phyloP scores from a whole-genome alignment of 2,797 vertebrate genomes.

The Esox masquinongy region DNA sequence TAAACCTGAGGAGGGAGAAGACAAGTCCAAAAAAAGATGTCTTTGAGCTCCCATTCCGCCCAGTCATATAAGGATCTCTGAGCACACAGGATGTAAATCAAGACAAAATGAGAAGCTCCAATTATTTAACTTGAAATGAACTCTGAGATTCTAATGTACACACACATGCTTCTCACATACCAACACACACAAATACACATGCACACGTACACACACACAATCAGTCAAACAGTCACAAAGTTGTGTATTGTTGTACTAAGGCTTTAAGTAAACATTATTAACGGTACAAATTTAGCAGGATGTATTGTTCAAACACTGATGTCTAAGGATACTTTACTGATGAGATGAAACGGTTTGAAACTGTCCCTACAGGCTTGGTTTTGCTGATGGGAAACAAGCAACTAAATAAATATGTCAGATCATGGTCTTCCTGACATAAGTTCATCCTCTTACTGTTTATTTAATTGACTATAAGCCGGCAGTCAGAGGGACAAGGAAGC shows the following conservation, averaged over 20 bases:
- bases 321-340: slow-evolving; percentile 64
- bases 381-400: slow-evolving; percentile 73
- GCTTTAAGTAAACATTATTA: slow-evolving; percentile 61
- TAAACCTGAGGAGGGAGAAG: slow-evolving; percentile 63
- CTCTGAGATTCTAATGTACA: slow-evolving; percentile 34
- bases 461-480: slow-evolving; percentile 47
- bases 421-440: slow-evolving; percentile 67
- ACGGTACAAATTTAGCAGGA: slow-evolving; percentile 53
- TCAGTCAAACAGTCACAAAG: slow-evolving; percentile 36
- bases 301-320: slow-evolving; percentile 64
- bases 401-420: slow-evolving; percentile 75
- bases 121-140: slow-evolving; percentile 41
- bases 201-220: slow-evolving; percentile 2
- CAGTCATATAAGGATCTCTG: slow-evolving; percentile 72
- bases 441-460: slow-evolving; percentile 74
- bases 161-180: slow-evolving; percentile 19
- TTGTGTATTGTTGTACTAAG: slow-evolving; percentile 54
- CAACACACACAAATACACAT: slow-evolving; percentile 3
- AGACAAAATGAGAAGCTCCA: slow-evolving; percentile 36
- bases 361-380: slow-evolving; percentile 54
- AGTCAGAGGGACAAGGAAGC: slow-evolving; percentile 45
- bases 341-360: slow-evolving; percentile 63
- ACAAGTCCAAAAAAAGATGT: slow-evolving; percentile 67
- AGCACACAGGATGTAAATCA: slow-evolving; percentile 61
- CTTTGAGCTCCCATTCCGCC: slow-evolving; percentile 50